These are phyloP conservation scores for Itoplectis maculator DNA, from an alignment of 2,888 invertebrate species.

Conservation along the genomic window DNA sequence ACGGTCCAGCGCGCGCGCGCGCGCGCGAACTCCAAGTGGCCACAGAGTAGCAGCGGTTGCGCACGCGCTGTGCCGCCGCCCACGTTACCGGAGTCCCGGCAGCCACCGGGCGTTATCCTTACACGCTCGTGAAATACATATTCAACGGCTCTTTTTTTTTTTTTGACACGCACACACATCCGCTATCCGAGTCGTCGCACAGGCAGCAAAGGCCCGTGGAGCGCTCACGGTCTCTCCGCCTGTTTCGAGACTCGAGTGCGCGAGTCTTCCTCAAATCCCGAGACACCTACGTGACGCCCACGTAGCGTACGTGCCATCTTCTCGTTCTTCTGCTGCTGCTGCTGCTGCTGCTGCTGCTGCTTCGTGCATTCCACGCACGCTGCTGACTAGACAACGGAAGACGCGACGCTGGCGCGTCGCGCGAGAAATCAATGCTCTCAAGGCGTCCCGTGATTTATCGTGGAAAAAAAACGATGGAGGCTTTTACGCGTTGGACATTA, in stretches of 20 bases:
- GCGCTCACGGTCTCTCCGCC: slow-evolving; percentile 6
- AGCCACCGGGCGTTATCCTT: slow-evolving; percentile 22
- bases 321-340: neutral
- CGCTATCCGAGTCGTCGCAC: too few species aligned
- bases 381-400: neutral
- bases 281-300: slow-evolving; percentile 66
- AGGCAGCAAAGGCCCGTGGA: neutral
- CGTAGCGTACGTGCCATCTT: slow-evolving; percentile 35
- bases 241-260: slow-evolving; percentile 31
- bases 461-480: neutral
- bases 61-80: slow-evolving; percentile 43
- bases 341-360: too few species aligned
- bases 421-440: slow-evolving; percentile 44
- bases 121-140: slow-evolving; percentile 8
- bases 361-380: slow-evolving; percentile 11
- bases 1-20: slow-evolving; percentile 36
- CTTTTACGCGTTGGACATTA: neutral
- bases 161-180: neutral
- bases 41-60: neutral
- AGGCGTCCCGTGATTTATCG: slow-evolving; percentile 6
- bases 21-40: neutral
- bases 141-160: slow-evolving; percentile 28
- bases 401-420: neutral
- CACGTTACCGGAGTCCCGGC: slow-evolving; percentile 6
- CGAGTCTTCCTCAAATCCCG: slow-evolving; percentile 48